Evolutionary conservation across 2,888 invertebrate species (phyloP).

Genomic region (Lottia scabra): DNA sequence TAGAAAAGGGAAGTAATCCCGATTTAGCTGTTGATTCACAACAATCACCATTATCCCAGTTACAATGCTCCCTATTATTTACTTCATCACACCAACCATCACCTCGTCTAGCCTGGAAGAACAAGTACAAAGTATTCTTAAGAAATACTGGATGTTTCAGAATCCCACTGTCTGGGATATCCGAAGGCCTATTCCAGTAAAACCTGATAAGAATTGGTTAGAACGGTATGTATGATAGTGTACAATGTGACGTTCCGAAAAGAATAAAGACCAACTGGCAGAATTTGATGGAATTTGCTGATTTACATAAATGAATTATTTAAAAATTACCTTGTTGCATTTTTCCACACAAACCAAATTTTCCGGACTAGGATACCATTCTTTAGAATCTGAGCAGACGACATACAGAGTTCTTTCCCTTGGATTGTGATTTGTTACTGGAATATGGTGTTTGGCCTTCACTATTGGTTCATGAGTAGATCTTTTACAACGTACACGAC

Average conservation of each 20-base stretch:
- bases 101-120: conserved; percentile 43
- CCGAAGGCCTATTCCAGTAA: no score
- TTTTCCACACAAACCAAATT: conserved; percentile 39
- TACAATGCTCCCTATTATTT: conserved; percentile 55
- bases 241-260: no score
- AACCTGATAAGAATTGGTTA: no score
- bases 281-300: no score
- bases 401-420: conserved; percentile 27
- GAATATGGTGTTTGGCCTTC: conserved; percentile 15
- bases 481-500: conserved; percentile 38
- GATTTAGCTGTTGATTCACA: conserved; percentile 52
- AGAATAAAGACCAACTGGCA: no score
- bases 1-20: conserved; percentile 43
- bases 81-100: conserved; percentile 57
- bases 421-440: background rate
- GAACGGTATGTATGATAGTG: no score
- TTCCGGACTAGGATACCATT: conserved; percentile 47
- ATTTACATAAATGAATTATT: no score
- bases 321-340: conserved; percentile 38
- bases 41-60: conserved; percentile 63
- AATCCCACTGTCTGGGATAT: no score
- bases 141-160: no score
- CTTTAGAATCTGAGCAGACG: conserved; percentile 42
- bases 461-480: conserved; percentile 33
- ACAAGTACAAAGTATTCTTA: background rate